A percentile compares a stretch with the other conserved stretches of the same genome.
Conservation (phyloP, 2,113 vertebrate genomes). For the Chinchilla lanigera region DNA sequence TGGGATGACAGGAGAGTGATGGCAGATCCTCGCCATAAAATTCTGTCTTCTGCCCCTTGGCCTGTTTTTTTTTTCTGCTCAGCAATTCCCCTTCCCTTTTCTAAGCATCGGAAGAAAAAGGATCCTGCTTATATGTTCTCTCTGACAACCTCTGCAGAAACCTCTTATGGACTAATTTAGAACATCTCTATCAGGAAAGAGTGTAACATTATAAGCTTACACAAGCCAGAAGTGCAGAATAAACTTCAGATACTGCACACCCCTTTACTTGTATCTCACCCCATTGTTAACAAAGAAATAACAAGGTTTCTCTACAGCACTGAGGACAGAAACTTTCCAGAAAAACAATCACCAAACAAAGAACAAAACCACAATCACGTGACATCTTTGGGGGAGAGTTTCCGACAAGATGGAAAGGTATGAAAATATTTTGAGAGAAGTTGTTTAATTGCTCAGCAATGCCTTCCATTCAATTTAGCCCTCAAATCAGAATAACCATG, state of each 20-base stretch:
- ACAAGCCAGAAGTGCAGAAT: neutral
- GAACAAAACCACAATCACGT: neutral
- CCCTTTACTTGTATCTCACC: neutral
- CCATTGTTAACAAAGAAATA: neutral
- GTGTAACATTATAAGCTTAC: neutral
- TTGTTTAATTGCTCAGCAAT: slow-evolving; percentile 71
- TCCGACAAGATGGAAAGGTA: slow-evolving; percentile 75
- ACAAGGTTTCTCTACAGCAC: neutral
- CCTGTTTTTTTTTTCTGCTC: neutral
- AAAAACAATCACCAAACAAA: neutral
- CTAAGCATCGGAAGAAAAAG: neutral
- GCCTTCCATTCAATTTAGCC: slow-evolving; percentile 74
- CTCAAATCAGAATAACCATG: slow-evolving; percentile 79
- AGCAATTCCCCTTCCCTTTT: neutral
- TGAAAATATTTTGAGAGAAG: slow-evolving; percentile 81
- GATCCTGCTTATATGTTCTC: neutral
- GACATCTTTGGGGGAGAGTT: slow-evolving; percentile 29
- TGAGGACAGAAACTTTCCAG: slow-evolving; percentile 24
- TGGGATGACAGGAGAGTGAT: neutral
- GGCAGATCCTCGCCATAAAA: neutral
- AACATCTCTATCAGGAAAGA: neutral
- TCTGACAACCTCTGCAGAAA: neutral
- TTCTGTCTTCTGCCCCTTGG: neutral
- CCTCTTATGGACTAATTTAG: neutral
- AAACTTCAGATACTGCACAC: neutral